A percentile compares a stretch with the other conserved stretches of the same genome.
phyloP scores from a whole-genome alignment of 2,113 vertebrate species.

The Buteo buteo region DNA sequence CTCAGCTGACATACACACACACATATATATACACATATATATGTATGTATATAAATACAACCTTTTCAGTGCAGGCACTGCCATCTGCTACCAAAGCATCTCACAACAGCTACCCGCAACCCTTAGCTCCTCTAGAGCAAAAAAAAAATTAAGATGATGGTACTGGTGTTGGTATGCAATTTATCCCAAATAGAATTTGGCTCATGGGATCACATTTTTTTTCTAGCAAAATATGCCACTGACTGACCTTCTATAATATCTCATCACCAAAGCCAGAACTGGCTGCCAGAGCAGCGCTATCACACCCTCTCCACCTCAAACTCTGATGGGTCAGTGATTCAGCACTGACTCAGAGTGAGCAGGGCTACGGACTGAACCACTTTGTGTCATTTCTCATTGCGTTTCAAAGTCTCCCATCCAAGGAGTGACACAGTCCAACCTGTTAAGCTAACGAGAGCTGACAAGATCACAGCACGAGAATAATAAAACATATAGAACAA shows the following conservation, averaged over 20 bases:
- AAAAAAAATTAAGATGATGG: background rate
- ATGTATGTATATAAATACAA: background rate
- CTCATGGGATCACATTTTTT: background rate
- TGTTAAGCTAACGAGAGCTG: conserved; percentile 39
- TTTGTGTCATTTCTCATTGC: background rate
- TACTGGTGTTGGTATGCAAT: background rate
- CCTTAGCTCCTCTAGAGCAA: background rate
- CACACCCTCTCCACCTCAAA: background rate
- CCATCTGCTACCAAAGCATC: background rate
- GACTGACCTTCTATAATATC: background rate
- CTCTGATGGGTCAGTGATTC: background rate
- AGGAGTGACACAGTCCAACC: background rate
- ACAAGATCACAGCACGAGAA: background rate
- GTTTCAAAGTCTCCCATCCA: background rate
- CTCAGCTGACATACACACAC: background rate
- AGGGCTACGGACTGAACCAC: background rate
- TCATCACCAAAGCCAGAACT: background rate
- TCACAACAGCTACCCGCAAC: background rate
- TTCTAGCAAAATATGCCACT: background rate
- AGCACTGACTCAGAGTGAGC: background rate
- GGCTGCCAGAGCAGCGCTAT: background rate
- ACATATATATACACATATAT: fast-evolving
- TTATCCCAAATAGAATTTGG: background rate
- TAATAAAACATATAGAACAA: conserved; percentile 6
- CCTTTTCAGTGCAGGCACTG: background rate